Conservation (phyloP, 2,113 vertebrate genomes). For the Cricetomys ansorgei region DNA sequence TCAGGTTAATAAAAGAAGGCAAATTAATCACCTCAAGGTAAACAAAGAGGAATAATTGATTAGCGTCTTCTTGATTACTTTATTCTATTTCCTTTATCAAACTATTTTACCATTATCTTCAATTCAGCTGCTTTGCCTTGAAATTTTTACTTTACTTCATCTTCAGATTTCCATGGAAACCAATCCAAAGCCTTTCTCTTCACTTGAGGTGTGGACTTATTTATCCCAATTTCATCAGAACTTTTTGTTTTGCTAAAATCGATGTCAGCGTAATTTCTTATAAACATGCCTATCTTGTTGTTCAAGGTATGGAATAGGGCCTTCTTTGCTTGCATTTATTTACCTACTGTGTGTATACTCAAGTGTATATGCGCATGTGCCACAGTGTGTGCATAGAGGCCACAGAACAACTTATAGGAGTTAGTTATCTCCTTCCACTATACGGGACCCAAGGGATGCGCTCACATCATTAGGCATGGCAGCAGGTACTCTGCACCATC, state of each 20-base stretch:
- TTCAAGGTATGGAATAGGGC: conserved; percentile 1
- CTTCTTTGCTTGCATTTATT: not conserved
- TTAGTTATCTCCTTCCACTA: not conserved
- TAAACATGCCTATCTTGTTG: not conserved
- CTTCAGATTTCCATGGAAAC: conserved; percentile 69
- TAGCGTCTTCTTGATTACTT: conserved; percentile 67
- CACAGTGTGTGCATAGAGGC: too few species aligned
- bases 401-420: not conserved
- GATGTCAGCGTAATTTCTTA: conserved; percentile 31
- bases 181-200: conserved; percentile 61
- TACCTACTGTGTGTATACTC: not conserved
- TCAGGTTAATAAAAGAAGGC: conserved; percentile 57
- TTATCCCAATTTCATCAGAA: conserved; percentile 74
- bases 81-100: conserved; percentile 80
- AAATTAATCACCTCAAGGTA: conserved; percentile 73
- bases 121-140: conserved; percentile 67
- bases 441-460: not conserved
- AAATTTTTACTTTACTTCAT: conserved; percentile 70
- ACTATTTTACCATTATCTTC: conserved; percentile 72
- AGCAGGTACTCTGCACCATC: not conserved
- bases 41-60: conserved; percentile 75
- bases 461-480: not conserved
- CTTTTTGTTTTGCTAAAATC: conserved; percentile 57
- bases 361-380: not conserved
- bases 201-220: conserved; percentile 65